Conservation (phyloP, 2,113 vertebrate species). For the Myiagra hebetior region DNA sequence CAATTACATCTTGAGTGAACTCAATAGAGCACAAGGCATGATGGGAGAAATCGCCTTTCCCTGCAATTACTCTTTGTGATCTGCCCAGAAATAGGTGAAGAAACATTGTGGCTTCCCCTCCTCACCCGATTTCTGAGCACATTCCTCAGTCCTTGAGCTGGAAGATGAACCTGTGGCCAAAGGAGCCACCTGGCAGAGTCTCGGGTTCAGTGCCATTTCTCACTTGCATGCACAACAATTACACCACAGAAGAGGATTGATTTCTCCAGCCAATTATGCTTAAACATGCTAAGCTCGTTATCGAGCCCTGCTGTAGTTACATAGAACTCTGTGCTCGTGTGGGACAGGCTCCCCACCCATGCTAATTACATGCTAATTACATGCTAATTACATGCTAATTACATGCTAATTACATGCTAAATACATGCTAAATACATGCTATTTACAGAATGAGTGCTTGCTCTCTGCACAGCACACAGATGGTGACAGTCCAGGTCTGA, state of each 20-base stretch:
- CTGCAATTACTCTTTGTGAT: conserved; percentile 54
- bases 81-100: conserved; percentile 29
- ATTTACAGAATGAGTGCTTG: not conserved
- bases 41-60: conserved; percentile 61
- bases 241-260: not conserved
- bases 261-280: conserved; percentile 39
- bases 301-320: not conserved
- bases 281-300: conserved; percentile 46
- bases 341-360: not conserved
- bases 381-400: not conserved
- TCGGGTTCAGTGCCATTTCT: not conserved
- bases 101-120: conserved; percentile 1
- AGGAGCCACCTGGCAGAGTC: not conserved
- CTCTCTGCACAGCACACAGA: not conserved
- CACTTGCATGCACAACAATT: not conserved
- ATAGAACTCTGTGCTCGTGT: not conserved
- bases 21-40: conserved; percentile 59
- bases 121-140: not conserved
- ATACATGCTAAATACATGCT: no score
- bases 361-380: not conserved
- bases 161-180: not conserved
- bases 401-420: not conserved
- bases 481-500: not conserved
- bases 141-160: not conserved
- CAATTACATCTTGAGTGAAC: conserved; percentile 70